Evolutionary conservation across 2,888 invertebrate genomes (phyloP), one percentile per base, ranked within the genome.

Genomic region (Drepanosiphum platanoidis): DNA sequence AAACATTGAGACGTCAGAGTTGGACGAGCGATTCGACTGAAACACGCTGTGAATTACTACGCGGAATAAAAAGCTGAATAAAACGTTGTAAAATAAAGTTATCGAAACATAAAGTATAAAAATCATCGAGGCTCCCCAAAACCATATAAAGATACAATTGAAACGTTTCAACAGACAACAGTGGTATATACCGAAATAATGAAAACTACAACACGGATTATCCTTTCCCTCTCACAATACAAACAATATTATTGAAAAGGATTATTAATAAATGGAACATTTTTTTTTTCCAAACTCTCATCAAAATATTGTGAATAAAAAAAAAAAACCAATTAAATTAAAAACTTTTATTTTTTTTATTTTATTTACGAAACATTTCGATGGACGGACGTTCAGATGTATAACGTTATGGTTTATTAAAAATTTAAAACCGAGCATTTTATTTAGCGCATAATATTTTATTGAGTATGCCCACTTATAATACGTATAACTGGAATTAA

Each of bases 281-380:
- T 46, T 78, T n/a, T 13, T 39, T 78, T n/a, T 13, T 39, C 66
- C 8, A 7, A 32, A 30, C 39, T 78, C 18, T 77, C 42, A 7
- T 15, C 32, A 18, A 32, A 1, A 7, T n/a, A 78, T 64, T 61
- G 2, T 5, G 32, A 13, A 13, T 13, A 46, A 9, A 46, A 9
- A 46, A 52, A 39, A 36, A 75, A 32, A 42, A 22, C 61, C 42
- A 78, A 42, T 78, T 66, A 66, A 46, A 66, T 78, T 64, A 15
- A 22, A 79, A 42, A 42, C n/a, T n/a, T n/a, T n/a, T n/a, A n/a
- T n/a, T n/a, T n/a, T n/a, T n/a, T 13, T 39, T 3, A 79, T 66
- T 78, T 64, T 66, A 18, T 46, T 66, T 77, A 5, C 27, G 5
- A 30, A 61, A 36, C n/a, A n/a, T n/a, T n/a, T n/a, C n/a, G n/a